Percentiles rank a stretch among this genome's conserved stretches.
phyloP scores from a whole-genome alignment of 2,888 invertebrate species.

The Endotricha flammealis region DNA sequence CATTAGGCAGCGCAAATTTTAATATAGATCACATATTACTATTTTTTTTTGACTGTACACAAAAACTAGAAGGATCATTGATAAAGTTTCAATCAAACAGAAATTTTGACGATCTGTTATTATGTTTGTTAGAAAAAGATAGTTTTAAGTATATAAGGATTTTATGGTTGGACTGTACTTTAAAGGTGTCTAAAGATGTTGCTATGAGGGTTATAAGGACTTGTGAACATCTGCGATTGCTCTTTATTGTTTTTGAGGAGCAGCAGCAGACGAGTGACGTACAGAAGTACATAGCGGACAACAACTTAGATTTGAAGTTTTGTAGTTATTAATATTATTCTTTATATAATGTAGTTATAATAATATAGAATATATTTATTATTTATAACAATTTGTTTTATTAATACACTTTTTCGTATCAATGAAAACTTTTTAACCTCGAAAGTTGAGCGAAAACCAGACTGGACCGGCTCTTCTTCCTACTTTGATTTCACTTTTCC shows the following conservation, averaged over 20 bases:
- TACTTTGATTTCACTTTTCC: too few species aligned
- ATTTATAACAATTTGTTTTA: slow-evolving; percentile 15
- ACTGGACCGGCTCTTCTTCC: too few species aligned
- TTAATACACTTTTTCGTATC: too few species aligned
- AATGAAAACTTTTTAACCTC: too few species aligned
- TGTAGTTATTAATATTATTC: slow-evolving; percentile 54
- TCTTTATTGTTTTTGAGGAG: slow-evolving; percentile 57
- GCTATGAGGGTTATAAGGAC: slow-evolving; percentile 53
- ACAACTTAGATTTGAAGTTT: slow-evolving; percentile 64
- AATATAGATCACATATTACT: slow-evolving; percentile 52
- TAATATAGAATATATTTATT: slow-evolving; percentile 30
- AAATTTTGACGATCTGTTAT: slow-evolving; percentile 51
- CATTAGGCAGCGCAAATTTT: slow-evolving; percentile 65
- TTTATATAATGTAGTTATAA: slow-evolving; percentile 31
- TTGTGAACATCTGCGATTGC: slow-evolving; percentile 53
- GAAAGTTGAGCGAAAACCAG: too few species aligned
- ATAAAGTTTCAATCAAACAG: slow-evolving; percentile 65
- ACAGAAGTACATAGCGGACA: slow-evolving; percentile 53
- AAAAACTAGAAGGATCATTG: slow-evolving; percentile 51
- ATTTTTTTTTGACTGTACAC: slow-evolving; percentile 61
- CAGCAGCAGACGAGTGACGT: slow-evolving; percentile 54
- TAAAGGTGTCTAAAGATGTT: slow-evolving; percentile 57
- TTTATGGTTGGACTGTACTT: slow-evolving; percentile 69
- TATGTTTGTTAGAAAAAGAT: slow-evolving; percentile 51
- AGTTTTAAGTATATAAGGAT: slow-evolving; percentile 49